Evolutionary conservation across 2,797 vertebrate species (phyloP).

Genomic region (Pyrocephalus nanus): DNA sequence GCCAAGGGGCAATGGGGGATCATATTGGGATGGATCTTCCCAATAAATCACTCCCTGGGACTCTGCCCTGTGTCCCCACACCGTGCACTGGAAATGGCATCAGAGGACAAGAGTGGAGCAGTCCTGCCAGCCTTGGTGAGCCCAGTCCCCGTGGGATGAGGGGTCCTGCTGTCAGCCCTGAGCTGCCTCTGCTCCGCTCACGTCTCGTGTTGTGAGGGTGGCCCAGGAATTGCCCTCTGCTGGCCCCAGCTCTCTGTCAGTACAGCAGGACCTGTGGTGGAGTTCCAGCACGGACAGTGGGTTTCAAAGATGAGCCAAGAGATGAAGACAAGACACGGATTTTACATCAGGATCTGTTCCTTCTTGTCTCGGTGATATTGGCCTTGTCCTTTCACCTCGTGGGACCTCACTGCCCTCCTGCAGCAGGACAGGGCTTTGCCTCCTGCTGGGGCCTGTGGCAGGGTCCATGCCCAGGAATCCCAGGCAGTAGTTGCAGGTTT

Average conservation of each 20-base stretch:
- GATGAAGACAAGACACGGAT: not conserved
- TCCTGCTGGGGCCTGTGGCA: not conserved
- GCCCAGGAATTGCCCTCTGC: not conserved
- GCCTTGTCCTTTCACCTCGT: rapidly evolving
- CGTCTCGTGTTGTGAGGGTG: not conserved
- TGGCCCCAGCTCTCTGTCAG: not conserved
- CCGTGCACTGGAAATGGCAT: not conserved
- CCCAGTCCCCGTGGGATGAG: not conserved
- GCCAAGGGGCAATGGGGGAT: not conserved
- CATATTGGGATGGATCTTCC: not conserved
- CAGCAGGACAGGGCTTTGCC: not conserved
- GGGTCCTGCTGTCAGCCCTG: not conserved
- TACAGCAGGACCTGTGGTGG: not conserved
- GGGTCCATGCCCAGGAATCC: not conserved
- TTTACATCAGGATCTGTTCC: rapidly evolving
- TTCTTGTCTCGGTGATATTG: not conserved
- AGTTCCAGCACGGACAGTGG: not conserved
- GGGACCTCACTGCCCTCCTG: not conserved
- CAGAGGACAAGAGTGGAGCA: not conserved
- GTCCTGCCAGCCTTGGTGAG: not conserved
- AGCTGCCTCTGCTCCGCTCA: not conserved
- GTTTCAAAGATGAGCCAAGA: not conserved
- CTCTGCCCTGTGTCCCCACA: not conserved
- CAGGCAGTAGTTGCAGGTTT: not conserved
- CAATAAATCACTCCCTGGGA: not conserved